Percentiles rank a stretch among this genome's conserved stretches.
These are phyloP conservation scores for Sycophila sp. DNA, from an alignment of 1,140 invertebrate genomes.

Conservation along the genomic window DNA sequence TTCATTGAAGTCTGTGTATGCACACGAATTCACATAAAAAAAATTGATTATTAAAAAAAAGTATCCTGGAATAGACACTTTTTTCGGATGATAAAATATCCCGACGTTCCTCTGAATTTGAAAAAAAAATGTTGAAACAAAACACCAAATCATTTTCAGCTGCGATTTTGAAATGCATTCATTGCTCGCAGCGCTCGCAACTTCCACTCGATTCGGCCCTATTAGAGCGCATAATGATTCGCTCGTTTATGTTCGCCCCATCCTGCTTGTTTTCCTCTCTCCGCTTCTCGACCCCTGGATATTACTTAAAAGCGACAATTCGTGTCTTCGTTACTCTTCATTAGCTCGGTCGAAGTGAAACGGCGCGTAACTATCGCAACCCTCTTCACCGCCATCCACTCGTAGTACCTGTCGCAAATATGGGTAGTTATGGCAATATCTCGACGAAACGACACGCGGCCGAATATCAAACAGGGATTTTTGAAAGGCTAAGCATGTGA, in stretches of 20 bases:
- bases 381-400: not conserved
- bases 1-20: too few relatives aligned
- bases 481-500: too few relatives aligned
- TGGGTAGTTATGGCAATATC: not conserved
- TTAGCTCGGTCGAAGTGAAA: not conserved
- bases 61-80: too few relatives aligned
- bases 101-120: too few relatives aligned
- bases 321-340: constrained; percentile 14
- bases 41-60: too few relatives aligned
- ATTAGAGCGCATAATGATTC: constrained; percentile 10
- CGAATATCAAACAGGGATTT: too few relatives aligned
- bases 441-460: not conserved
- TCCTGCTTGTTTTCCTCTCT: not conserved
- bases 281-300: not conserved
- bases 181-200: constrained; percentile 1
- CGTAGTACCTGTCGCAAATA: not conserved
- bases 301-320: constrained; percentile 17
- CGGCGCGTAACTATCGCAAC: constrained; percentile 11
- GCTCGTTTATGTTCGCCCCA: not conserved
- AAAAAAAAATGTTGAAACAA: too few relatives aligned
- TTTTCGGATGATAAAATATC: too few relatives aligned
- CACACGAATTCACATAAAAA: too few relatives aligned
- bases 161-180: constrained; percentile 3
- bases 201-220: constrained; percentile 32
- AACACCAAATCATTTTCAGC: constrained; percentile 5